Evolutionary conservation across 2,888 invertebrate species (phyloP), one percentile per base, ranked within the genome.

Genomic region (Apodemia mormo): DNA sequence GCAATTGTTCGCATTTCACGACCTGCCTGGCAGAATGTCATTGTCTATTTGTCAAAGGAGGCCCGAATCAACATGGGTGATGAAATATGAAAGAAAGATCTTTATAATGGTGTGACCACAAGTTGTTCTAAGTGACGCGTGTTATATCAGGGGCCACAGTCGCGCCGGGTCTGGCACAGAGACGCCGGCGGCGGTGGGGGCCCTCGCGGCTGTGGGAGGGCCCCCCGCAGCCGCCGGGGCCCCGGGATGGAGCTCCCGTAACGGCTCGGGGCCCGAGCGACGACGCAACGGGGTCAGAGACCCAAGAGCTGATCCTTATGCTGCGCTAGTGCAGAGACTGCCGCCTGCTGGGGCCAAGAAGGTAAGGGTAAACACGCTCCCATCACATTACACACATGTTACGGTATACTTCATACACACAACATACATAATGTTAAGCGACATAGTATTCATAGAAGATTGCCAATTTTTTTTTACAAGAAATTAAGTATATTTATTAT

Each of bases 281-380:
- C 66, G 76, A 64, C 72, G 75, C 71, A 71, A 77, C 73, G 73
- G 77, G 70, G 72, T 76, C 71, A 52, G 76, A 58, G 58, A 58
- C 30, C 58, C 58, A 5, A 61, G 77, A 76, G 71, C 88, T 86
- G 92, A 93, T 76, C 84, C 89, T 0, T 94, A 93, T 79, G 82
- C 91, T 14, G 91, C 92, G 58, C 87, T 93, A 37, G 93, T 92
- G 0, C 84, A 89, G 49, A 81, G 86, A 65, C 84, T 94, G 78
- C 93, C 93, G 1, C 86, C 88, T 1, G 87, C 86, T 0, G 93
- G 93, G 0, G 88, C 83, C 12, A 93, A 93, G 76, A 93, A 93
- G 90, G 92, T 92, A 74, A 71, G 14, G 8, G 12, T 3, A 12
- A 2, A 49, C 49, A 49, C 49, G 9, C 49, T 8, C 49, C 14